phyloP scores from a whole-genome alignment of 2,797 vertebrate species.

The Pyrocephalus nanus region DNA sequence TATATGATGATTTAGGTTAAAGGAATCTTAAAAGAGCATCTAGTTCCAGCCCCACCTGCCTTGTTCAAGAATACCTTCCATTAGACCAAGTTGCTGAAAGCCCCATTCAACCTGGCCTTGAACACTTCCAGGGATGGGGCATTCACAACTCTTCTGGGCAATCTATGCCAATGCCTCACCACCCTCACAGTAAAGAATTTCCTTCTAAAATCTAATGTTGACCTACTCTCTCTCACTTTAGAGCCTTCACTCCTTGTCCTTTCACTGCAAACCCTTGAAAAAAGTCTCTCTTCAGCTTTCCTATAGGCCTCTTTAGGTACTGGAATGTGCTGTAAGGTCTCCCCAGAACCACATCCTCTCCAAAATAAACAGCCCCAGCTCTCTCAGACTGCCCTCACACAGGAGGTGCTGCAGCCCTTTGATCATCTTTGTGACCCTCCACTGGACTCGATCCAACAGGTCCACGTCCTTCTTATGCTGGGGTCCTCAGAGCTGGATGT shows the following conservation, averaged over 20 bases:
- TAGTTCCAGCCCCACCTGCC: background rate
- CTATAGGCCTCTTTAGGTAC: background rate
- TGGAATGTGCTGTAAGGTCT: background rate
- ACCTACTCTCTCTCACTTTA: background rate
- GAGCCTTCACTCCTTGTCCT: background rate
- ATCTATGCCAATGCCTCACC: background rate
- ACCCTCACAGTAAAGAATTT: background rate
- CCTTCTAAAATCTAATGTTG: background rate
- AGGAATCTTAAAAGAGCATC: background rate
- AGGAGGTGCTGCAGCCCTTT: background rate
- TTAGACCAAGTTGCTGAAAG: background rate
- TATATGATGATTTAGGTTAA: background rate
- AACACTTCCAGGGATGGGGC: background rate
- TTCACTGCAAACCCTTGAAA: background rate
- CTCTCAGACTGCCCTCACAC: background rate
- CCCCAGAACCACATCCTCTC: no score
- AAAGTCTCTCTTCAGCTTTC: background rate
- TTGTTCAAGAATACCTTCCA: background rate
- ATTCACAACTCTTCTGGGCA: background rate
- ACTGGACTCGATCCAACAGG: background rate
- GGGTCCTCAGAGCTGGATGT: background rate
- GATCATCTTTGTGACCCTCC: background rate
- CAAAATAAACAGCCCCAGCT: no score
- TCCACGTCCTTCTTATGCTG: background rate
- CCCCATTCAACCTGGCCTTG: no score